phyloP scores from a whole-genome alignment of 2,797 vertebrate species.

The Anolis apletophallus region DNA sequence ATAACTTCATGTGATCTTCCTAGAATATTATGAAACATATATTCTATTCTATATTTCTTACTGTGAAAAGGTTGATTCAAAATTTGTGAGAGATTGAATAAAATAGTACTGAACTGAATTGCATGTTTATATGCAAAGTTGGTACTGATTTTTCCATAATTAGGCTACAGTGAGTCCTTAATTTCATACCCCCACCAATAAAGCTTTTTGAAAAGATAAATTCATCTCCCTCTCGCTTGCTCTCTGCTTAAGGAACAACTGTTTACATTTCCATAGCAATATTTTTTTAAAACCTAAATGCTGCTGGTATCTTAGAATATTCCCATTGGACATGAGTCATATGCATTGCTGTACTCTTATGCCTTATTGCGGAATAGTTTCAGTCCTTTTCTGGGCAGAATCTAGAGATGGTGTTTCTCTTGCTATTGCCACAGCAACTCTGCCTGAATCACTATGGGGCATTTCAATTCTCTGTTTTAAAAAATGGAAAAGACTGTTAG shows the following conservation, averaged over 20 bases:
- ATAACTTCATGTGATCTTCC: conserved; percentile 37
- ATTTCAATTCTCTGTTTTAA: neutral
- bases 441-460: neutral
- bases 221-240: neutral
- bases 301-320: conserved; percentile 13
- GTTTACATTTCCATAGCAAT: conserved; percentile 6
- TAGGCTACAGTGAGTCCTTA: neutral
- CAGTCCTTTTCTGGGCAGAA: neutral
- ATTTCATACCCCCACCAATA: conserved; percentile 3
- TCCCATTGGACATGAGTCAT: neutral
- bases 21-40: conserved; percentile 46
- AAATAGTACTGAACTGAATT: conserved; percentile 58
- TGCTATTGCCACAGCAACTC: neutral
- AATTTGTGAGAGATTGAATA: conserved; percentile 52
- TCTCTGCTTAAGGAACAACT: neutral
- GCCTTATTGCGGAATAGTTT: neutral
- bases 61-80: conserved; percentile 61
- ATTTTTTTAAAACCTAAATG: conserved; percentile 8
- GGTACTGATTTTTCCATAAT: neutral
- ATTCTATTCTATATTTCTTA: conserved; percentile 49
- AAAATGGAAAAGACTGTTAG: neutral
- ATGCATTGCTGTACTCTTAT: neutral
- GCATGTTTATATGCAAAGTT: conserved; percentile 55
- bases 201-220: conserved; percentile 28
- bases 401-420: neutral